A percentile compares a stretch with the other conserved stretches of the same genome.
Conservation (phyloP, 2,888 invertebrate species). For the Proisotoma minuta region DNA sequence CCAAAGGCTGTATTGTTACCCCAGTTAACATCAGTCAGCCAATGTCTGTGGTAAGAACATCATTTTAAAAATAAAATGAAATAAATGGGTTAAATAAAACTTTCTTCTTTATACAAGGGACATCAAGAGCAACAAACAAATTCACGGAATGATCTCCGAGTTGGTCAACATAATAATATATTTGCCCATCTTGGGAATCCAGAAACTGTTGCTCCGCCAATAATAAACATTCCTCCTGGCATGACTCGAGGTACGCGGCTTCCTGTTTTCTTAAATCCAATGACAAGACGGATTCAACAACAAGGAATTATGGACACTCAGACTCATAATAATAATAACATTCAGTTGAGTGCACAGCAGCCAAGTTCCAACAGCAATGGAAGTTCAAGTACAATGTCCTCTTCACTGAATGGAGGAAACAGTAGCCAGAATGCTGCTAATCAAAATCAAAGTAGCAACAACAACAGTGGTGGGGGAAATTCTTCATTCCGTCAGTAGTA, state of each 20-base stretch:
- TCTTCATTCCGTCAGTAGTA: too few species aligned
- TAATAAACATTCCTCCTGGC: not conserved
- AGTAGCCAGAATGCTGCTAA: too few species aligned
- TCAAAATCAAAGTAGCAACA: not conserved
- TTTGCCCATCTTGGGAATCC: slow-evolving; percentile 4
- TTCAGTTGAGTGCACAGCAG: too few species aligned
- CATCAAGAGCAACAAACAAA: not conserved
- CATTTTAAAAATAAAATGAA: not conserved
- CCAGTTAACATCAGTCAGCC: not conserved
- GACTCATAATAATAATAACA: too few species aligned
- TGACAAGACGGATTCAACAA: not conserved
- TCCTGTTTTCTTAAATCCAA: slow-evolving; percentile 1
- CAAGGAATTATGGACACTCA: not conserved
- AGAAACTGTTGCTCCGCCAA: not conserved
- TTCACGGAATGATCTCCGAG: not conserved
- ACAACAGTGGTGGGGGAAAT: too few species aligned
- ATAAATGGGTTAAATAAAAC: not conserved
- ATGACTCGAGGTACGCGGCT: not conserved
- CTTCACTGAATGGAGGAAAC: too few species aligned
- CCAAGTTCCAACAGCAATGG: too few species aligned
- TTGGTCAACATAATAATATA: not conserved
- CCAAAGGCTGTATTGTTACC: not conserved
- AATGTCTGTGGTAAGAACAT: not conserved
- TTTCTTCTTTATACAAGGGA: not conserved
- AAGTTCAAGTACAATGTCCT: too few species aligned